Conservation (phyloP, 1,140 invertebrate genomes). For the Sycophaga agraensis region DNA sequence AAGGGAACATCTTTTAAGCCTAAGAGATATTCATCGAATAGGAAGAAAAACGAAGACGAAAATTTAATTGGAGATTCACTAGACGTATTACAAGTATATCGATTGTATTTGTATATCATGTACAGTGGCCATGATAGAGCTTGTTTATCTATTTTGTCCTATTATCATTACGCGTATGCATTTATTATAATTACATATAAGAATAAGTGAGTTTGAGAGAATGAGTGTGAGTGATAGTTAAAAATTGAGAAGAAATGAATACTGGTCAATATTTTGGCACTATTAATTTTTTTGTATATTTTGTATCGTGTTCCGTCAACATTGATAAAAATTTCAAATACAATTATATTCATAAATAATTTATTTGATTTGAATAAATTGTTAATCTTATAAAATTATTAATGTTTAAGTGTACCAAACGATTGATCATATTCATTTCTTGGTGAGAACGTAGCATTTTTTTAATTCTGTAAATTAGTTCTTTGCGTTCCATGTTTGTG, state of each 20-base stretch:
- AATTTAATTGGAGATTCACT: constrained; percentile 12
- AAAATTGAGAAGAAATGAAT: not conserved
- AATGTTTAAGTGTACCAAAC: not conserved
- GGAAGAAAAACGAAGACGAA: not conserved
- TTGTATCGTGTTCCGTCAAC: not conserved
- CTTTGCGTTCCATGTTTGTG: not conserved
- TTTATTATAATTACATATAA: constrained; percentile 19
- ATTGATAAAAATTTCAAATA: not conserved
- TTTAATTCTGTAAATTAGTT: not conserved
- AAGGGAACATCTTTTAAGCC: constrained; percentile 2
- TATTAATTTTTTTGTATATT: not conserved
- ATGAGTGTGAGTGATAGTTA: not conserved
- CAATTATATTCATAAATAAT: constrained; percentile 7
- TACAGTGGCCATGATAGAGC: constrained; percentile 42
- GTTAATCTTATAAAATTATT: constrained; percentile 14
- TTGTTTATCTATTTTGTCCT: constrained; percentile 25
- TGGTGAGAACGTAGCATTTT: not conserved
- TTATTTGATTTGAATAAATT: not conserved
- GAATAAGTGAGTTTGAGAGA: not conserved
- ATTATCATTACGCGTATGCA: constrained; percentile 9
- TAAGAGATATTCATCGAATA: constrained; percentile 25
- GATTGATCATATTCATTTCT: not conserved
- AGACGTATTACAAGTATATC: constrained; percentile 26
- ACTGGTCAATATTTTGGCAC: not conserved
- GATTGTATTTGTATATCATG: constrained; percentile 47